Evolutionary conservation across 2,888 invertebrate species (phyloP).

Genomic region (Melipona beecheii): DNA sequence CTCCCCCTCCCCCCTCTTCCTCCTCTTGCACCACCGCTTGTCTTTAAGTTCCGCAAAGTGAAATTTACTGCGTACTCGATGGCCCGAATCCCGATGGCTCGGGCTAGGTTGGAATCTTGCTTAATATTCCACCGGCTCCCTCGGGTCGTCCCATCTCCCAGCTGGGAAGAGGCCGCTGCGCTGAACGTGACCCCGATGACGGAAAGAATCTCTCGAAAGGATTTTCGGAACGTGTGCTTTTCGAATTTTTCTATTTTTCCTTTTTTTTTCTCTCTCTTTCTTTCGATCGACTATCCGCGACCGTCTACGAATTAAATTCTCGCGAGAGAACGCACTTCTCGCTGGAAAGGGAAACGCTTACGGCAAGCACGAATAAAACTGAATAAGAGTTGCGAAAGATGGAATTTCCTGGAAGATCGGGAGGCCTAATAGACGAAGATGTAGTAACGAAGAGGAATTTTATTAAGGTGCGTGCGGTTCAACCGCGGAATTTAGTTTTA

Average conservation of each 20-base stretch:
- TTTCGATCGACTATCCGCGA: no score
- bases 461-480: constrained; percentile 45
- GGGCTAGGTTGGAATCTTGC: constrained; percentile 65
- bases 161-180: constrained; percentile 18
- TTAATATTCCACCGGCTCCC: constrained; percentile 76
- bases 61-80: constrained; percentile 79
- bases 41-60: constrained; percentile 79
- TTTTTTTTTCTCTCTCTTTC: no score
- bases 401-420: constrained; percentile 42
- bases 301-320: no score
- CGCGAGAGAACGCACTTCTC: not conserved
- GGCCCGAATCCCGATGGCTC: constrained; percentile 60
- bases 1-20: not conserved
- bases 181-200: not conserved
- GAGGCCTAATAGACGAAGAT: constrained; percentile 40
- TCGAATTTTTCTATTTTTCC: not conserved
- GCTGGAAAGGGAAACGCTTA: not conserved
- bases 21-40: not conserved
- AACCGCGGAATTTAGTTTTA: no score
- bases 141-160: constrained; percentile 52
- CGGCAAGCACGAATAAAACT: constrained; percentile 14
- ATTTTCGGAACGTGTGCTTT: not conserved
- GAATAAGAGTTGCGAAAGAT: constrained; percentile 6
- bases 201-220: not conserved
- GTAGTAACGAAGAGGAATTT: constrained; percentile 43